Evolutionary conservation across 2,888 invertebrate species (phyloP), one percentile per base, ranked within the genome.

Genomic region (Drosophila robusta): DNA sequence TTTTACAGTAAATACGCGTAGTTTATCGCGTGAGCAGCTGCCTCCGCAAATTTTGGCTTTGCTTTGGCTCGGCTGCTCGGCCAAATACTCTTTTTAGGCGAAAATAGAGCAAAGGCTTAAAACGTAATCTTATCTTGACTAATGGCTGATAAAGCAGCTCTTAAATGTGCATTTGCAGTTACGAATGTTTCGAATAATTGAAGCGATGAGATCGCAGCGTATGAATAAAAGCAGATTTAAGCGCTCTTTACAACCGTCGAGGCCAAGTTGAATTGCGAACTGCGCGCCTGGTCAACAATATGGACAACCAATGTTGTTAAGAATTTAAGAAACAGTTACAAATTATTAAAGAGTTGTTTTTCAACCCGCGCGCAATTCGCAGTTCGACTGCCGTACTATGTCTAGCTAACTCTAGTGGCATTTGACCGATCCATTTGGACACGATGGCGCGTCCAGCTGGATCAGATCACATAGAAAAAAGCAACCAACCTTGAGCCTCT

Each of bases 401-500:
- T 52, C 8, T 58, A 61, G 12, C 36, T 75, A 26, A 57, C 7
- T 9, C 56, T 64, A 73, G 11, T 46, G 36, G 55, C 26, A 41
- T 18, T 16, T 16, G 34, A 46, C 67, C 47, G 52, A 75, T 71
- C 70, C 64, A 46, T 56, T 55, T 24, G 47, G 34, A 39, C 44
- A 26, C 24, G 24, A 14, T 16, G 38, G 24, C 44, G 50, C 32
- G n/a, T n/a, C 38, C 34, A 34, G 18, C 24, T 44, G 63, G 70
- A 76, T 70, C 49, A 44, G 26, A 34, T 16, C 39, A 49, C 34
- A 61, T 24, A 46, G 22, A 60, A 86, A 67, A 88, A 55, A 58
- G 77, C 75, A 87, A 92, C 93, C 91, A 91, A 92, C 92, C 92
- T 93, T 92, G 92, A 88, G 93, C 93, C 89, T 92, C 92, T 69